Conservation (phyloP, 2,797 vertebrate genomes). For the Microchirus variegatus region DNA sequence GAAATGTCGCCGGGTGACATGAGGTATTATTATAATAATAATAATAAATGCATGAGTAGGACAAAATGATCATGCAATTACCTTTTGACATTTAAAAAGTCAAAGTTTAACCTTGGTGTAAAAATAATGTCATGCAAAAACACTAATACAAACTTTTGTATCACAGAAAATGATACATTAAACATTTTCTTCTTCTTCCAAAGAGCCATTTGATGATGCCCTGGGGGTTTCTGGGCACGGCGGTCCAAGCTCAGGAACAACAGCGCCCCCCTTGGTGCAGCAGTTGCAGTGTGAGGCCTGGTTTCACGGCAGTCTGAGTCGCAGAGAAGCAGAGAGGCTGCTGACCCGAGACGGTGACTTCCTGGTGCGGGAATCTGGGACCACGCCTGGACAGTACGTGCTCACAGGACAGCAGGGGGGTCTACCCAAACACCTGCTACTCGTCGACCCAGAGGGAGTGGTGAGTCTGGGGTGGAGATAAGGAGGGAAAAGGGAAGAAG, state of each 20-base stretch:
- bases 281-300: conserved; percentile 91
- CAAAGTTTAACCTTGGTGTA: too few species aligned
- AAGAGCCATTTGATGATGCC: conserved; percentile 96
- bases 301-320: conserved; percentile 94
- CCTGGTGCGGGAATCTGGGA: conserved; percentile 94
- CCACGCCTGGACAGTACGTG: conserved; percentile 94
- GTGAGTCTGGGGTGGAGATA: conserved; percentile 76
- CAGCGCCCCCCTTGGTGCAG: conserved; percentile 88
- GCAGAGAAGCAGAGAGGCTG: conserved; percentile 91
- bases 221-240: conserved; percentile 80
- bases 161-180: not conserved
- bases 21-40: too few species aligned
- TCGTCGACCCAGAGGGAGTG: conserved; percentile 98
- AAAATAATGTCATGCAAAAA: too few species aligned
- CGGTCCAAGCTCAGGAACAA: conserved; percentile 60
- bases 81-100: too few species aligned
- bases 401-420: conserved; percentile 94
- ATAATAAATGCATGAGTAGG: not conserved
- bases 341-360: conserved; percentile 94
- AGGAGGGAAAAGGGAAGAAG: not conserved
- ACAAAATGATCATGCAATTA: not conserved
- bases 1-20: too few species aligned
- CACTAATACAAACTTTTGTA: not conserved
- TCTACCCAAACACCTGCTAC: conserved; percentile 94
- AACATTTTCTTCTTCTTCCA: conserved; percentile 16